Conservation (phyloP, 2,113 vertebrate species). For the Perca fluviatilis region DNA sequence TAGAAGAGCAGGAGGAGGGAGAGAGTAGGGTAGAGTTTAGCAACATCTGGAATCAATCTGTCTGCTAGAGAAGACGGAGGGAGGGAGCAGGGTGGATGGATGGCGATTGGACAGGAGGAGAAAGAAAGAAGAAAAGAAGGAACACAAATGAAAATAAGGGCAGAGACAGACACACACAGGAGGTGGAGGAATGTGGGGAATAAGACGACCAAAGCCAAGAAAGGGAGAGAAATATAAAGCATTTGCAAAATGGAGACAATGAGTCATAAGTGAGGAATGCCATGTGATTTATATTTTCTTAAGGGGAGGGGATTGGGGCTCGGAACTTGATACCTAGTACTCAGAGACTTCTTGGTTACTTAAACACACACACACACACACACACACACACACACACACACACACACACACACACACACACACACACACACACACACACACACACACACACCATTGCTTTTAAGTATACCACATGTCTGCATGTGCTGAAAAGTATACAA, state of each 20-base stretch:
- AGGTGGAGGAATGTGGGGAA: constrained; percentile 65
- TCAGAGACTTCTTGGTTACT: constrained; percentile 44
- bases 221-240: constrained; percentile 55
- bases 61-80: constrained; percentile 48
- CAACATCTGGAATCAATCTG: constrained; percentile 87
- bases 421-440: constrained; percentile 9
- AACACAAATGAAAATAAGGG: constrained; percentile 57
- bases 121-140: constrained; percentile 40
- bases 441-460: constrained; percentile 20
- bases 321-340: constrained; percentile 72
- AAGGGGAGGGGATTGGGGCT: constrained; percentile 30
- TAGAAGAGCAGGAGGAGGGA: constrained; percentile 46
- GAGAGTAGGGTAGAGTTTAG: constrained; percentile 58
- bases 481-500: not conserved
- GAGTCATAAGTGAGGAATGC: constrained; percentile 82
- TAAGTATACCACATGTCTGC: constrained; percentile 4
- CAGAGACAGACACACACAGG: constrained; percentile 35
- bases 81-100: constrained; percentile 25
- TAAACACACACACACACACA: constrained; percentile 2
- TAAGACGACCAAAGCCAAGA: constrained; percentile 55
- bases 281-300: constrained; percentile 83
- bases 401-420: constrained; percentile 12
- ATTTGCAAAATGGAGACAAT: constrained; percentile 76
- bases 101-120: constrained; percentile 12
- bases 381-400: not conserved